Conservation (phyloP, 2,888 invertebrate species). For the Drosophila nigritarsus region DNA sequence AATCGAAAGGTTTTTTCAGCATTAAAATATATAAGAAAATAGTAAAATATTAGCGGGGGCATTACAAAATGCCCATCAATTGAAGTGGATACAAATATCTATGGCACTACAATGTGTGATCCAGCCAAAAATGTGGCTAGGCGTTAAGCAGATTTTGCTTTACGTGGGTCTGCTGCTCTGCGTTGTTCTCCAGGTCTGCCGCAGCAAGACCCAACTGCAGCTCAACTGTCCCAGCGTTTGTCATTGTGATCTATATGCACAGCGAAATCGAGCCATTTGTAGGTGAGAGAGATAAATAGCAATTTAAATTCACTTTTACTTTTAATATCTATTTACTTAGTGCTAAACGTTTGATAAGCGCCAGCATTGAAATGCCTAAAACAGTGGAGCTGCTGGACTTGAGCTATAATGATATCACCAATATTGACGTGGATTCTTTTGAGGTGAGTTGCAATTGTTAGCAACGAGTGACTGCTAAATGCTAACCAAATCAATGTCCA, state of each 20-base stretch:
- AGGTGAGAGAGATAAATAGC: slow-evolving; percentile 65
- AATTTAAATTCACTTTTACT: slow-evolving; percentile 26
- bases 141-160: slow-evolving; percentile 70
- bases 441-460: slow-evolving; percentile 85
- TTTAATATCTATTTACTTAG: slow-evolving; percentile 66
- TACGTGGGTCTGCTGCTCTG: slow-evolving; percentile 71
- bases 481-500: neutral
- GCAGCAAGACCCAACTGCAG: slow-evolving; percentile 67
- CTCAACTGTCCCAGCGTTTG: slow-evolving; percentile 81
- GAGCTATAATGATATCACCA: slow-evolving; percentile 88
- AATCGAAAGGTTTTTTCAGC: slow-evolving; percentile 27
- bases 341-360: slow-evolving; percentile 87
- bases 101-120: slow-evolving; percentile 71
- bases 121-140: slow-evolving; percentile 70
- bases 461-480: neutral
- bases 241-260: slow-evolving; percentile 77
- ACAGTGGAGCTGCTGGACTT: slow-evolving; percentile 88
- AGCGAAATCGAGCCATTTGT: slow-evolving; percentile 83
- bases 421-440: slow-evolving; percentile 87
- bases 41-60: slow-evolving; percentile 13
- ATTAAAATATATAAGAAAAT: neutral
- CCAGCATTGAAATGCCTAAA: slow-evolving; percentile 87
- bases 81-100: slow-evolving; percentile 19
- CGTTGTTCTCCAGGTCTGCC: slow-evolving; percentile 67
- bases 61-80: slow-evolving; percentile 46